These are phyloP conservation scores for Orcinus orca DNA, from an alignment of 2,113 vertebrate genomes.

Conservation along the genomic window DNA sequence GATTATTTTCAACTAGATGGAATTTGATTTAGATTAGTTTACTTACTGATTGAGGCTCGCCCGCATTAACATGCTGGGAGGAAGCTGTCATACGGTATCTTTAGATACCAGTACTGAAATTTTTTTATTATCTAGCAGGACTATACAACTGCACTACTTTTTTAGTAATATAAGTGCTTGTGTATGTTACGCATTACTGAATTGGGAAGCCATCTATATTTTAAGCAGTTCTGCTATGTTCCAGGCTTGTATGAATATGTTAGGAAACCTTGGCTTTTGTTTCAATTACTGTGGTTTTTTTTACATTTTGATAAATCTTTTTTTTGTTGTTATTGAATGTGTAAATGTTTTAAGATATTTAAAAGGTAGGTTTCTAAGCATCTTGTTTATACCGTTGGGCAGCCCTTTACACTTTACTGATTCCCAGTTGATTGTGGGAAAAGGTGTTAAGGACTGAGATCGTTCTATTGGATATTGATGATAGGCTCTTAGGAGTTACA, in stretches of 20 bases:
- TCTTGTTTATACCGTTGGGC: neutral
- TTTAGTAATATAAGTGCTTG: neutral
- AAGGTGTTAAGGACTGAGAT: neutral
- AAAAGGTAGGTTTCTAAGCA: neutral
- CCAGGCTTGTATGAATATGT: neutral
- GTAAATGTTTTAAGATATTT: slow-evolving; percentile 41
- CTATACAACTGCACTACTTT: neutral
- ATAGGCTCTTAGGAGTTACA: neutral
- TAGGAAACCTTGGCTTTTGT: neutral
- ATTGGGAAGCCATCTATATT: neutral
- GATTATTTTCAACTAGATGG: slow-evolving; percentile 65
- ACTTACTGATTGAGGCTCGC: slow-evolving; percentile 53
- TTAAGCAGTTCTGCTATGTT: neutral
- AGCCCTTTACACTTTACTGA: neutral
- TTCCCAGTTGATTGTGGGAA: neutral
- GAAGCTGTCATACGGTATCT: neutral
- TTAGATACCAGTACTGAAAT: neutral
- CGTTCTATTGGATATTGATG: neutral
- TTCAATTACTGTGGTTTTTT: neutral
- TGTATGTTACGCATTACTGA: neutral
- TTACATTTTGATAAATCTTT: neutral
- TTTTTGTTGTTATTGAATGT: neutral
- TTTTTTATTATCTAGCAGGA: slow-evolving; percentile 14
- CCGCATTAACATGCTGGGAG: slow-evolving; percentile 15
- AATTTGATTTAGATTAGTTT: slow-evolving; percentile 74